Base-by-base conservation (phyloP, 2,797 vertebrate species). In the Phoxinus dragarum region DNA sequence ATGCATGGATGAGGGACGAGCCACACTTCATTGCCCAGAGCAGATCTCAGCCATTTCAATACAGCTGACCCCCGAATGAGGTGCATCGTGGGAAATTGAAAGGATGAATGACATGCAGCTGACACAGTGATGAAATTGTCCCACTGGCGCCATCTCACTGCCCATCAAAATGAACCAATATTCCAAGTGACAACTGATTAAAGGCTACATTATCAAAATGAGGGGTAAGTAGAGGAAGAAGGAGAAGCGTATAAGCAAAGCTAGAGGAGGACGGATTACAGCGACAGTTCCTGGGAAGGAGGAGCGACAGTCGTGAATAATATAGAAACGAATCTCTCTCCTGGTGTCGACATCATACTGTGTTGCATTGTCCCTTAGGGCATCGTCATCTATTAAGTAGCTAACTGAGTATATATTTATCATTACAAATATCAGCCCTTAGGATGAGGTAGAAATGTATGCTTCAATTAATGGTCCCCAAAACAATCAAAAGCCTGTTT, bases 401-500 rank as follows among this genome's bases (percentile, higher is more conserved):
- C 84, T 87, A 86, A 84, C 79, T 82, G 80, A 72, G 84, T 40
- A 77, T 86, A 84, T 87, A 49, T 49, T 80, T 86, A 87, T 88
- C 86, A 83, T 86, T 88, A 44, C 85, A 61, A 84, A 86, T 86
- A 72, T 82, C 76, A 54, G 73, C 69, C 69, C 14, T 86, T 89
- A 72, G 82, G 76, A 74, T 85, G 74, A 82, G 56, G 64, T 49
- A 68, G 78, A 76, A 86, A 71, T 76, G 27, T 83, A 61, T 75
- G 86, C 81, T 87, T 89, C 69, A 81, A 81, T 88, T 87, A 83
- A 77, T 40, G n/a, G 19, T 81, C 38, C 79, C 42, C 52, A 40
- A 75, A 90, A 87, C 89, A 88, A 84, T 88, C 73, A 87, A 73
- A 87, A 86, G 84, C 67, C 52, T 71, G 74, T 79, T 87, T 79